phyloP scores from a whole-genome alignment of 2,797 vertebrate genomes.

The Rachycentron canadum region DNA sequence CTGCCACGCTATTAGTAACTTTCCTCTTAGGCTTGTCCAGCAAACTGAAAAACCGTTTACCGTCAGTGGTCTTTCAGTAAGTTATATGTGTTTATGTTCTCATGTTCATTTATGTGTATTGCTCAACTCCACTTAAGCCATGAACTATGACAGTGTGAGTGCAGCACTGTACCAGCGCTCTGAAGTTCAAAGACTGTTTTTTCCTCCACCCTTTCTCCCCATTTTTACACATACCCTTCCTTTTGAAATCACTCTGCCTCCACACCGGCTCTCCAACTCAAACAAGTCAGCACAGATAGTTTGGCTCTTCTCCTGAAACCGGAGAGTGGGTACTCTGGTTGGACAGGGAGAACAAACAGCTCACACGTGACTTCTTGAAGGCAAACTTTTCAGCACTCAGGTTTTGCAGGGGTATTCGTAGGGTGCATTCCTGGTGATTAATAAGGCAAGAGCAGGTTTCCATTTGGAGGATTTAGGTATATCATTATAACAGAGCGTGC shows the following conservation, averaged over 20 bases:
- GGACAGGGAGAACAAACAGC: slow-evolving; percentile 65
- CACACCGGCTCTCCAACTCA: slow-evolving; percentile 61
- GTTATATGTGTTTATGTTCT: slow-evolving; percentile 12
- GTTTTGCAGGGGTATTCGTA: slow-evolving; percentile 58
- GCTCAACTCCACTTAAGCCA: slow-evolving; percentile 39
- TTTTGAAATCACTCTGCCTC: slow-evolving; percentile 55
- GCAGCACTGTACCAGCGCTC: slow-evolving; percentile 35
- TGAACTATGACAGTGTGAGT: slow-evolving; percentile 41
- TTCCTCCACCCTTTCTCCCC: slow-evolving; percentile 49
- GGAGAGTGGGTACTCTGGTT: slow-evolving; percentile 53
- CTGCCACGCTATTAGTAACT: neutral
- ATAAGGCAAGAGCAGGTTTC: slow-evolving; percentile 73
- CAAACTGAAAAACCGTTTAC: slow-evolving; percentile 22
- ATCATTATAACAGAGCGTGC: slow-evolving; percentile 56
- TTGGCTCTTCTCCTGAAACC: slow-evolving; percentile 68
- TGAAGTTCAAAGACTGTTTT: slow-evolving; percentile 62
- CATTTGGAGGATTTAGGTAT: slow-evolving; percentile 56
- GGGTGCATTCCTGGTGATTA: slow-evolving; percentile 72
- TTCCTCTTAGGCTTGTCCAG: slow-evolving; percentile 13
- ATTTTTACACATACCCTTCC: slow-evolving; percentile 75
- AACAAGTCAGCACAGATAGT: slow-evolving; percentile 74
- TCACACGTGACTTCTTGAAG: slow-evolving; percentile 72
- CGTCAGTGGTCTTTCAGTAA: slow-evolving; percentile 24
- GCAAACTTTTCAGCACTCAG: slow-evolving; percentile 67
- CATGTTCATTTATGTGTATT: neutral